These are phyloP conservation scores for Lathronympha strigana DNA, from an alignment of 2,888 invertebrate species.

Conservation along the genomic window DNA sequence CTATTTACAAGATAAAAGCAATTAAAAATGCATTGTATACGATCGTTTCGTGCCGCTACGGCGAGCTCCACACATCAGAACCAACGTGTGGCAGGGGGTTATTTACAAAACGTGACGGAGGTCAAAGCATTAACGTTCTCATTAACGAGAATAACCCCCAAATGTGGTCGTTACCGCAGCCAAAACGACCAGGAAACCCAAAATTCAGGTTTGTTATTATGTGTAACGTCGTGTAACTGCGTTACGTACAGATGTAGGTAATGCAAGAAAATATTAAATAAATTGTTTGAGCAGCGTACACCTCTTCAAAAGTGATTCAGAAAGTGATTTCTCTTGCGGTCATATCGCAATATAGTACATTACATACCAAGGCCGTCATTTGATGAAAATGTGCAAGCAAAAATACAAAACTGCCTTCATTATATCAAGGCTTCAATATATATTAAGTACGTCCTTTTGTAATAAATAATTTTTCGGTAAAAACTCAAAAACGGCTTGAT, in stretches of 20 bases:
- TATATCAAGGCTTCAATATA: too few species aligned
- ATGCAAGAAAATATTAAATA: background rate
- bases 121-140: slow-evolving; percentile 51
- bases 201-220: slow-evolving; percentile 39
- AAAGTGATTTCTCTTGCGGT: too few species aligned
- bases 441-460: too few species aligned
- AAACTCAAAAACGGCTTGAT: too few species aligned
- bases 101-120: slow-evolving; percentile 48
- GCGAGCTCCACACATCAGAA: slow-evolving; percentile 36
- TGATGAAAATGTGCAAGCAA: too few species aligned
- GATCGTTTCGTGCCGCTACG: slow-evolving; percentile 25
- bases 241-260: slow-evolving; percentile 10
- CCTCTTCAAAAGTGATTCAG: too few species aligned
- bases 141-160: slow-evolving; percentile 47
- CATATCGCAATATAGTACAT: too few species aligned
- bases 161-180: slow-evolving; percentile 37
- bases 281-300: background rate
- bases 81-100: slow-evolving; percentile 28
- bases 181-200: slow-evolving; percentile 35
- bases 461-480: too few species aligned
- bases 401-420: too few species aligned
- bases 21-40: slow-evolving; percentile 36
- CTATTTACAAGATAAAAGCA: slow-evolving; percentile 26
- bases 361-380: too few species aligned
- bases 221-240: slow-evolving; percentile 35